Base-by-base conservation (phyloP, 2,888 invertebrate genomes). In the Ochropacha duplaris region DNA sequence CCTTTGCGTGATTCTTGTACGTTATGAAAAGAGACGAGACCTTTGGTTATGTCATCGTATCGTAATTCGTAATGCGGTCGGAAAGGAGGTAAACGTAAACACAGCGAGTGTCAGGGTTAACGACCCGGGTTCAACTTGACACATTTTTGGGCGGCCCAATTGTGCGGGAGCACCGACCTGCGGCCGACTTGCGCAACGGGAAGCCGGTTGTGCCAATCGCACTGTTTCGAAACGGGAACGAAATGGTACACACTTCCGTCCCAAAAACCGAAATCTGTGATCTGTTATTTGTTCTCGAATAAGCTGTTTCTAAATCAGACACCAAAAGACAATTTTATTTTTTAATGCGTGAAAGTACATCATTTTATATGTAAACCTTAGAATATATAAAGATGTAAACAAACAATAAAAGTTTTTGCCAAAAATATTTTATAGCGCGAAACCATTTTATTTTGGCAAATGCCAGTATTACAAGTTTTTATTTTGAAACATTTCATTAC, bases 61-160 rank as follows among this genome's bases (percentile, higher is more conserved):
- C 68, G 69, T 66, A 75, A 70, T 77, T 54, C 54, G 63, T 65
- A 55, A 57, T 68, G 69, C 67, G 75, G 70, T 77, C 76, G 78
- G 81, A 72, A 81, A 84, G 79, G 86, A 83, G 78, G 83, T 81
- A 80, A 83, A 88, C 82, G 83, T 84, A 86, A 87, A 87, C 84
- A 87, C 49, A 60, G 63, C 26, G 51, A 60, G 64, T 50, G 51
- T 55, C 72, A 68, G 81, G 91, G 89, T 91, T 84, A 88, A 86
- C 81, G 90, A 81, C 87, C 90, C 77, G 78, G 75, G 77, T 89
- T 92, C 90, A 91, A 92, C 92, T 92, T 92, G 92, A 92, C 92
- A 92, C 90, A 92, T 91, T 92, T 92, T 88, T 86, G 86, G 87
- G 76, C 81, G 88, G 84, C 87, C 88, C 90, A 87, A 86, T 90